phyloP scores from a whole-genome alignment of 2,797 vertebrate genomes.

The Esox lucius region DNA sequence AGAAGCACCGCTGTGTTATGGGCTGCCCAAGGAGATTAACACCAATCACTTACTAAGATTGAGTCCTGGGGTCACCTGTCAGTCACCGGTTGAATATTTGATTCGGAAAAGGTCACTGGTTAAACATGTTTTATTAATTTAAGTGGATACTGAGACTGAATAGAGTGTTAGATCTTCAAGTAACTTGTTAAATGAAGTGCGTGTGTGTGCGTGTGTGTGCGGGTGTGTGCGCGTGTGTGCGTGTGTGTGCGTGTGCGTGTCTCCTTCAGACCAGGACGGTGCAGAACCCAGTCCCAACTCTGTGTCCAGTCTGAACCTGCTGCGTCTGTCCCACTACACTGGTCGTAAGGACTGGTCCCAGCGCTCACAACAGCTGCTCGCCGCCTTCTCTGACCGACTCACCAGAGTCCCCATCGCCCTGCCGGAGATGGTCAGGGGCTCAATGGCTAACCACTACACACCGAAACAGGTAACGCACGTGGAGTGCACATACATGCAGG shows the following conservation, averaged over 20 bases:
- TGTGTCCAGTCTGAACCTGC: conserved; percentile 82
- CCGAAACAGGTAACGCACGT: conserved; percentile 80
- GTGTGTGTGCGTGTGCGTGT: neutral
- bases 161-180: too few relatives aligned
- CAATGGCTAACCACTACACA: conserved; percentile 80
- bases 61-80: conserved; percentile 44
- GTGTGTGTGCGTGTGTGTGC: too few relatives aligned
- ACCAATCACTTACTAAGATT: conserved; percentile 52
- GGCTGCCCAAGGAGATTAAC: conserved; percentile 63
- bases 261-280: conserved; percentile 86
- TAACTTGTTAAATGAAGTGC: too few relatives aligned
- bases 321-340: conserved; percentile 83
- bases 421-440: conserved; percentile 86
- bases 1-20: conserved; percentile 53
- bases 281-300: conserved; percentile 92
- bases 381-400: conserved; percentile 86
- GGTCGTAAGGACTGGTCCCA: conserved; percentile 81
- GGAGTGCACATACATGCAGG: neutral
- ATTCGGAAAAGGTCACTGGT: neutral
- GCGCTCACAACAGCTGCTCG: conserved; percentile 78
- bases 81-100: conserved; percentile 8
- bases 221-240: neutral
- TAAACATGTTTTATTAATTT: neutral
- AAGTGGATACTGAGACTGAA: neutral
- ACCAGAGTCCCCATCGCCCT: conserved; percentile 81